Evolutionary conservation across 2,888 invertebrate species (phyloP), one percentile per base, ranked within the genome.

Genomic region (Limnephilus marmoratus): DNA sequence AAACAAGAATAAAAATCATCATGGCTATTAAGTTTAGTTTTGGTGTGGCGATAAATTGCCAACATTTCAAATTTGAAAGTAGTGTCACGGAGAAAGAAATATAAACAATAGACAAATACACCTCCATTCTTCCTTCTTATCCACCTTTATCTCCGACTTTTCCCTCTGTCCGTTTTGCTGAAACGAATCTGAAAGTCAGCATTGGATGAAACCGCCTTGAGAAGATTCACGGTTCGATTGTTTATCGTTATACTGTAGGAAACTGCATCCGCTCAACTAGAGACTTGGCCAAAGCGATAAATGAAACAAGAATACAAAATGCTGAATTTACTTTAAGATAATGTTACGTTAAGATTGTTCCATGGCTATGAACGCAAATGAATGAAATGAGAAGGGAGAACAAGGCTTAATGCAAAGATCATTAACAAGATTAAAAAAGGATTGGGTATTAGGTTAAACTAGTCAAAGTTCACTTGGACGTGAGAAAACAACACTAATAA

Each of bases 21-120:
- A 68, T 9, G 68, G 24, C 24, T 68, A 18, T 68, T 68, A 24
- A 18, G 53, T 24, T 68, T n/a, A 18, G 24, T 24, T 68, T 68
- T 68, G 13, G n/a, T 37, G 80, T 88, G 37, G 68, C 31, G 82
- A 82, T 13, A 82, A 82, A 34, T 82, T 68, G 85, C 24, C 85
- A n/a, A 68, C 37, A n/a, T 41, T 85, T 34, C 1, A 12, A 82
- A 88, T 91, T 53, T 53, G 91, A 91, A 91, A 91, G 91, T 91
- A 83, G 49, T 88, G 82, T 86, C 91, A 86, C 91, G 91, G 85
- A 81, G 85, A 41, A 83, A 41, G 85, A 91, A 91, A 91, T 45
- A 82, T 88, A 91, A 91, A 91, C 91, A 91, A 91, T 91, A 82
- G 91, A 91, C 45, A 49, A 53, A 68, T 88, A 49, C 81, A 15